Evolutionary conservation across 30 jellyfish, hydroid and myxozoan genomes (phyloP), one percentile per base, ranked within the genome.

Genomic region (Haliclystus octoradiatus): DNA sequence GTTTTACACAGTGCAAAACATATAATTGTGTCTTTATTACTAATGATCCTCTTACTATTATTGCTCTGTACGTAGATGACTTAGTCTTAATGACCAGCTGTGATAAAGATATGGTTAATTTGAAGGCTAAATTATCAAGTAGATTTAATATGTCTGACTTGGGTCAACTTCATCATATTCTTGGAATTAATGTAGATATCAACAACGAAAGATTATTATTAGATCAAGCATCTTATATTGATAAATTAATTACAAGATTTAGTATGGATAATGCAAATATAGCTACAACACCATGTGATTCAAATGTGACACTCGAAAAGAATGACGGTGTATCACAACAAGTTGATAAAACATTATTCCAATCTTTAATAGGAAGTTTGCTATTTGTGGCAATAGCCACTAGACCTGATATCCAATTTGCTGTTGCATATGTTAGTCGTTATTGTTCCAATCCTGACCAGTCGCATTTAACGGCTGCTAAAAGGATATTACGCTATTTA

Each of bases 401-500:
- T 15, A 50, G 81, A 71, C 74, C 77, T 12, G 81, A 51, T 60
- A 71, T 71, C 25, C 63, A 30, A n/a, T 50, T 14, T 52, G 81
- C 81, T 26, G 57, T 52, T 60, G 66, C 69, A 14, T 14, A 57
- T 57, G 12, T 57, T 57, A n/a, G n/a, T n/a, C n/a, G n/a, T n/a
- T n/a, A n/a, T n/a, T n/a, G n/a, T n/a, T n/a, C n/a, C n/a, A n/a
- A 5, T 34, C 26, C 74, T 28, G 28, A 5, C 12, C 75, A 3
- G 15, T n/a, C 63, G 22, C 76, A 71, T 34, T 28, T 25, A 25
- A 71, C 47, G 3, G 76, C 74, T 3, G 74, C 76, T 50, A 71
- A 71, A 71, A n/a, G n/a, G n/a, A n/a, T n/a, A n/a, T n/a, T n/a
- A n/a, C n/a, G n/a, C n/a, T n/a, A n/a, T n/a, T n/a, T 5, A 74